phyloP scores from a whole-genome alignment of 2,113 vertebrate species.

The Euleptes europaea region DNA sequence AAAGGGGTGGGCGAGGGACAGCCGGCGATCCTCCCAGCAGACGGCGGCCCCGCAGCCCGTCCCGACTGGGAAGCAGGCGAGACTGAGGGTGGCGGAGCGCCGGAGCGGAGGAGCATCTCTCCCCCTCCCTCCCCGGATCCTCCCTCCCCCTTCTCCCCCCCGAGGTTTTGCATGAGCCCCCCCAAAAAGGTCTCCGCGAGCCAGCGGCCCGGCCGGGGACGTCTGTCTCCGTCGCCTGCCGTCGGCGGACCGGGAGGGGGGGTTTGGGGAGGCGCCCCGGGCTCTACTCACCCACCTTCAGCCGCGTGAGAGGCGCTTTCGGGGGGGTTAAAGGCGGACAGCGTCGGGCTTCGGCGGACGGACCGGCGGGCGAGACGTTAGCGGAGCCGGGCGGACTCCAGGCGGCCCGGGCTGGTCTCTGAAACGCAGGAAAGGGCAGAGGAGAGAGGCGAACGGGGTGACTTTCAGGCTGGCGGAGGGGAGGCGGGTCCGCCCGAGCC shows the following conservation, averaged over 20 bases:
- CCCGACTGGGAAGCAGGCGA: not conserved
- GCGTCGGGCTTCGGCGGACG: constrained; percentile 77
- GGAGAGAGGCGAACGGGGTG: not conserved
- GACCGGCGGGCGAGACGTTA: constrained; percentile 75
- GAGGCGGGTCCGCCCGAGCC: not conserved
- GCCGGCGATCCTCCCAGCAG: not conserved
- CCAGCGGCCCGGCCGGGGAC: not conserved
- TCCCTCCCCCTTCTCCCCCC: not conserved
- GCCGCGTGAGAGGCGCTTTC: constrained; percentile 82
- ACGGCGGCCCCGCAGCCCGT: not conserved
- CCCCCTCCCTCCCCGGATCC: not conserved
- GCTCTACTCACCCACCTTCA: constrained; percentile 83
- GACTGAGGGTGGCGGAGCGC: not conserved
- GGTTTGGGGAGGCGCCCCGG: too few species aligned
- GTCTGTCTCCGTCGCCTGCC: too few species aligned
- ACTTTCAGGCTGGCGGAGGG: not conserved
- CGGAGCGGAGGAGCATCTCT: not conserved
- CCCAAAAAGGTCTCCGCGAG: not conserved
- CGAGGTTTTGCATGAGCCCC: not conserved
- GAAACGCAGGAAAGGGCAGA: constrained; percentile 59
- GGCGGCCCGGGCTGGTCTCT: constrained; percentile 61
- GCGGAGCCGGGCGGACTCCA: constrained; percentile 65
- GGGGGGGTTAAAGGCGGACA: constrained; percentile 86
- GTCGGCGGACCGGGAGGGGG: not conserved
- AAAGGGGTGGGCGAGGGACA: too few species aligned